Evolutionary conservation across 2,888 invertebrate species (phyloP).

Genomic region (Yponomeuta cagnagella): DNA sequence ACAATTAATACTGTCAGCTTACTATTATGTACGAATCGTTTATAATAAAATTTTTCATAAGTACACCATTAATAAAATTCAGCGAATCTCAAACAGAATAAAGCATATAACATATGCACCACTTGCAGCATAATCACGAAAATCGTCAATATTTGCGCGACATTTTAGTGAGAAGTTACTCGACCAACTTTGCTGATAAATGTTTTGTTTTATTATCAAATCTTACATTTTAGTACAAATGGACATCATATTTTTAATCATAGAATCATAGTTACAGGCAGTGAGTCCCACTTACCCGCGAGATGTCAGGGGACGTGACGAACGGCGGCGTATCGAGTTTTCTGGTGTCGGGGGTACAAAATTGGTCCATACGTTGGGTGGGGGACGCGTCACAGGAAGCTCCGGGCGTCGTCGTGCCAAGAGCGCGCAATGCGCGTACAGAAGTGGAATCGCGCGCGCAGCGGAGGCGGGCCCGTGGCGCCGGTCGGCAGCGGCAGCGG

Average conservation of each 20-base stretch:
- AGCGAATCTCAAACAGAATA: conserved; percentile 53
- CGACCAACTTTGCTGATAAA: conserved; percentile 23
- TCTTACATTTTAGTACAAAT: conserved; percentile 51
- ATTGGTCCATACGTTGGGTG: conserved; percentile 63
- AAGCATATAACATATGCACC: conserved; percentile 65
- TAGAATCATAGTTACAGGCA: conserved; percentile 28
- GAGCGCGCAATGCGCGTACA: conserved; percentile 57
- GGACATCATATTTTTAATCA: conserved; percentile 38
- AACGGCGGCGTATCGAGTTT: conserved; percentile 32
- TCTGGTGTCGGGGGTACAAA: conserved; percentile 64
- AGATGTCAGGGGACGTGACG: not conserved
- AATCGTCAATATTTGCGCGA: conserved; percentile 20
- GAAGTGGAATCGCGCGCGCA: conserved; percentile 61
- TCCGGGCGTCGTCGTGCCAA: conserved; percentile 52
- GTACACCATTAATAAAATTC: not conserved
- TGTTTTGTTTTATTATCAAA: conserved; percentile 32
- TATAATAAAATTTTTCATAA: not conserved
- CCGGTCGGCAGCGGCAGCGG: conserved; percentile 67
- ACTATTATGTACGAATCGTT: not conserved
- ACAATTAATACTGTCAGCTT: conserved; percentile 3
- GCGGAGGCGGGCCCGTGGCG: conserved; percentile 49
- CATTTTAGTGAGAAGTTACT: conserved; percentile 15
- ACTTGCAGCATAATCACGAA: conserved; percentile 47
- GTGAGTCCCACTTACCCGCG: conserved; percentile 12
- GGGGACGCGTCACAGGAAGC: conserved; percentile 57